Evolutionary conservation across 2,113 vertebrate genomes (phyloP).

Genomic region (Rhinichthys klamathensis): DNA sequence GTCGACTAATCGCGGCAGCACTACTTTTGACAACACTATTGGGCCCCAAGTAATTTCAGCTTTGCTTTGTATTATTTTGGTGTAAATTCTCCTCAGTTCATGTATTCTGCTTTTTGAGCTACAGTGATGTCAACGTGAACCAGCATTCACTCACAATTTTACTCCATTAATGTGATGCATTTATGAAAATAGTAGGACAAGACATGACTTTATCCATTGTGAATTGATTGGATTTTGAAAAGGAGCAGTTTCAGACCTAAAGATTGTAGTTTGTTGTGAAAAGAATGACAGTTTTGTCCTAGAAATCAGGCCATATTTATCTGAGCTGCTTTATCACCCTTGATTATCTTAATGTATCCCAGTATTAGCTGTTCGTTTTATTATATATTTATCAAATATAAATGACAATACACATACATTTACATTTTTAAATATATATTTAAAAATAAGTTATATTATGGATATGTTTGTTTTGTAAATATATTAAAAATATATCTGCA

Average conservation of each 20-base stretch:
- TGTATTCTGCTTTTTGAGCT: background rate
- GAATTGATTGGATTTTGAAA: background rate
- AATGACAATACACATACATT: no score
- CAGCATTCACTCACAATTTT: background rate
- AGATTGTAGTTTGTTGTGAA: background rate
- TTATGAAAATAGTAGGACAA: background rate
- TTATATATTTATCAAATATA: no score
- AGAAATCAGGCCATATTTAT: no score
- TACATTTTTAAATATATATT: no score
- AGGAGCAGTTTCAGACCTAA: background rate
- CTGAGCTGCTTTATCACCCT: no score
- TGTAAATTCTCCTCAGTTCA: background rate
- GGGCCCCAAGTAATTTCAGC: background rate
- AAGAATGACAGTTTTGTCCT: background rate
- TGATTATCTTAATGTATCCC: no score
- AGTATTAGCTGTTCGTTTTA: no score
- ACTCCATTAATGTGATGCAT: background rate
- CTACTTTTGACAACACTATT: no score
- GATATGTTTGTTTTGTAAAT: no score
- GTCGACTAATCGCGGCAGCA: no score
- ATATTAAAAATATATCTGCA: no score
- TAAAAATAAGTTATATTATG: no score
- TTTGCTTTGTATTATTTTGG: background rate
- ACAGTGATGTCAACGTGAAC: background rate
- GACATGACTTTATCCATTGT: background rate